A percentile compares a stretch with the other conserved stretches of the same genome.
These are phyloP conservation scores for Saccostrea glomerata DNA, from an alignment of 1,140 invertebrate species.

Conservation along the genomic window DNA sequence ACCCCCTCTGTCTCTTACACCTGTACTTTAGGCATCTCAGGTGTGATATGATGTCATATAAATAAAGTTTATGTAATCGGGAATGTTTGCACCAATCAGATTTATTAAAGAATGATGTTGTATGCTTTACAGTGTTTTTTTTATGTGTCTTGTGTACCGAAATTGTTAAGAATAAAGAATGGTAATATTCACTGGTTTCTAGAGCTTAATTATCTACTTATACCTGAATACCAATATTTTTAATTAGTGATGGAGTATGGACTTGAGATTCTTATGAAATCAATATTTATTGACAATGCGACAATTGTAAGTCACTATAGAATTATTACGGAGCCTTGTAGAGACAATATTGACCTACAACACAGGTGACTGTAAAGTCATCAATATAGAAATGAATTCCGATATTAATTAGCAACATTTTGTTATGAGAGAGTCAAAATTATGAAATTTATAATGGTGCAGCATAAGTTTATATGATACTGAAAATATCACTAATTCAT, in stretches of 20 bases:
- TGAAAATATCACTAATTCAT: no score
- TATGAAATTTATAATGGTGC: no score
- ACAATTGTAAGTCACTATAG: neutral
- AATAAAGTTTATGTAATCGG: conserved; percentile 7
- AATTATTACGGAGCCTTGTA: neutral
- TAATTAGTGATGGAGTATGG: neutral
- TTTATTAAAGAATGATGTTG: neutral
- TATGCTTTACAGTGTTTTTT: neutral
- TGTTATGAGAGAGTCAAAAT: no score
- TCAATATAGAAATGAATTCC: neutral
- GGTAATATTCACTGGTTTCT: neutral
- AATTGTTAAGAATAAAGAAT: neutral
- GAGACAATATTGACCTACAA: neutral
- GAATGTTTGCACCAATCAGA: neutral
- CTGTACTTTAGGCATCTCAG: neutral
- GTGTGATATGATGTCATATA: neutral
- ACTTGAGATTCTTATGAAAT: neutral
- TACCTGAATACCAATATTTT: conserved; percentile 21
- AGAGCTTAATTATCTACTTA: conserved; percentile 15
- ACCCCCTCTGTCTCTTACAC: neutral
- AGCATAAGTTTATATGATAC: no score
- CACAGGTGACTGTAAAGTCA: neutral
- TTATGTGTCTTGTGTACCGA: neutral
- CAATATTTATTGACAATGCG: neutral
- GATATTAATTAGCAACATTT: neutral